Base-by-base conservation (phyloP, 2,113 vertebrate species). In the Rhynchopsitta pachyrhyncha region DNA sequence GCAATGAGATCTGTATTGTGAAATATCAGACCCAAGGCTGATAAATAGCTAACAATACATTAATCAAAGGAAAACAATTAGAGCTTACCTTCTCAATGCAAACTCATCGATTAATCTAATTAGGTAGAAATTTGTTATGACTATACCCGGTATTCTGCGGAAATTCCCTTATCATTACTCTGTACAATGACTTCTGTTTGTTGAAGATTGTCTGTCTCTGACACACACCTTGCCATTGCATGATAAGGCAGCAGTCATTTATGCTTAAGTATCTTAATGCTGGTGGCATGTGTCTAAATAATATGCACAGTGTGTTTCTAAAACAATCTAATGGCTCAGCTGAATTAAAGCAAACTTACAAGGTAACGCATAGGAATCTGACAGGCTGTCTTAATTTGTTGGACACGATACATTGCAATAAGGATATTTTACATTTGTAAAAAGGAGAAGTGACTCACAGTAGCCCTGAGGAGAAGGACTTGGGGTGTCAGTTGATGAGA, bases 241-340 rank as follows among this genome's bases (percentile, higher is more conserved):
- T 29, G 41, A 39, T 57, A 82, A 89, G 68, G 50, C 42, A 85
- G 29, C 60, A 77, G 53, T 47, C n/a, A 81, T 2, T 82, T 90
- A 70, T 28, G 10, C 19, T 75, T 22, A 29, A 49, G 41, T 86
- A n/a, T 78, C 42, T 82, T 89, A 39, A 33, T 69, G 33, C 19
- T 89, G 70, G 33, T 90, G 79, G 20, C 59, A 90, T 79, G 37
- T 86, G 49, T 79, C 80, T 91, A 76, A 90, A 93, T 90, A 84
- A 83, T 77, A 80, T 2, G 31, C 31, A 78, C 18, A 64, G 8
- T 70, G 24, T 89, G 57, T 88, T 90, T 91, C 57, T 85, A 50
- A 94, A 94, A 50, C 76, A 88, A 37, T 29, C 29, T 52, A 83
- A 90, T 68, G 39, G 46, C 44, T 95, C 76, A 75, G 47, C 52